Conservation (phyloP, 2,797 vertebrate genomes). For the Acanthurus tractus region DNA sequence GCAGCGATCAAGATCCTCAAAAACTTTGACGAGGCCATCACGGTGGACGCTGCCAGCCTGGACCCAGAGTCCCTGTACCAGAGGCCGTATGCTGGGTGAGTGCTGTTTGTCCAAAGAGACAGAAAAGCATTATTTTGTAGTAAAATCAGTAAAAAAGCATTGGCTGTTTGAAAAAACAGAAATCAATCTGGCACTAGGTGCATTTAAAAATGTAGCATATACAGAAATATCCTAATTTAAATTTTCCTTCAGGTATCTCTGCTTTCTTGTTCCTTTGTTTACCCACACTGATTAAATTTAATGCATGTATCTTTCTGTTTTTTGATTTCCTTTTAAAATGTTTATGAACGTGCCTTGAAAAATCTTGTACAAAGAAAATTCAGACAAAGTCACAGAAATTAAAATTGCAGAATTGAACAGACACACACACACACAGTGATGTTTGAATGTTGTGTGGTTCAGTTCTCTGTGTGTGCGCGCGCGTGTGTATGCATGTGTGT, state of each 20-base stretch:
- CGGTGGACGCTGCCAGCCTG: constrained; percentile 95
- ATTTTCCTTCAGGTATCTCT: not conserved
- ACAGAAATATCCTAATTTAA: not conserved
- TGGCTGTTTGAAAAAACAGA: not conserved
- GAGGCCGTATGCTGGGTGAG: constrained; percentile 96
- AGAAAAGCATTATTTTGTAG: not conserved
- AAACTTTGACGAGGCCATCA: constrained; percentile 99
- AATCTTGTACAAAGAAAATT: constrained; percentile 1
- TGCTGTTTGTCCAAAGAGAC: not conserved
- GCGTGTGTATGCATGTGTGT: no score
- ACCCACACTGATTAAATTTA: not conserved
- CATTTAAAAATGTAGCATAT: not conserved
- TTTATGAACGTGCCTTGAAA: constrained; percentile 28
- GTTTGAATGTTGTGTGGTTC: no score
- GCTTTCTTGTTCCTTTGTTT: constrained; percentile 20
- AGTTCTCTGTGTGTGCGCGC: no score
- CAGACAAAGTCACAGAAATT: constrained; percentile 16
- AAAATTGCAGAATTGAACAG: no score
- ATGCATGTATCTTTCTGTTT: not conserved
- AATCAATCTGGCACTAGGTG: no score
- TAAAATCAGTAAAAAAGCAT: no score
- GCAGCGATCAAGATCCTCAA: constrained; percentile 97
- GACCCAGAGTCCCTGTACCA: constrained; percentile 98
- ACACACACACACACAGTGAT: no score
- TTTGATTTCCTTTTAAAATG: constrained; percentile 7